A percentile compares a stretch with the other conserved stretches of the same genome.
Conservation (phyloP, 2,888 invertebrate species). For the Perdita meconis region DNA sequence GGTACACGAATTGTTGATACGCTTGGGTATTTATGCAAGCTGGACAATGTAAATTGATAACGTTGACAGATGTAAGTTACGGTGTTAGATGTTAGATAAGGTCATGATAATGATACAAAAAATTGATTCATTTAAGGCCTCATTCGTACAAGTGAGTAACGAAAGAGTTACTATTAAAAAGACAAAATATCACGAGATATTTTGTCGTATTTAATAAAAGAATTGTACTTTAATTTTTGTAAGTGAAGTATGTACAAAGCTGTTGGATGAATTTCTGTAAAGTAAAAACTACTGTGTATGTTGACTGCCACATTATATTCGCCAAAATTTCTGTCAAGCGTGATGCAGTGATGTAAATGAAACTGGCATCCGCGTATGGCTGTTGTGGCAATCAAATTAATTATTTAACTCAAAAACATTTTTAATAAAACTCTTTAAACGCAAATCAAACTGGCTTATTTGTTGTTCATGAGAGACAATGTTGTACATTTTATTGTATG, state of each 20-base stretch:
- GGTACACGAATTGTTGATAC: background rate
- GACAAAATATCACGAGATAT: constrained; percentile 10
- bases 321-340: too few species aligned
- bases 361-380: too few species aligned
- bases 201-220: constrained; percentile 12
- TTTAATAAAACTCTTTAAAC: constrained; percentile 42
- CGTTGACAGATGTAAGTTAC: constrained; percentile 18
- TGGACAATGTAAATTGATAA: constrained; percentile 5
- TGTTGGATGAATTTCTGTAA: constrained; percentile 17
- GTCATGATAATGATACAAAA: constrained; percentile 17
- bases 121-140: constrained; percentile 12
- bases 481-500: constrained; percentile 32
- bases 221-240: constrained; percentile 41
- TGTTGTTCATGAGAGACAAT: constrained; percentile 6
- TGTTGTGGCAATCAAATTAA: too few species aligned
- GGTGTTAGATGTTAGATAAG: too few species aligned
- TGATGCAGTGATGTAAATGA: too few species aligned
- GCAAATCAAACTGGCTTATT: constrained; percentile 12
- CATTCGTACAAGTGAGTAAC: constrained; percentile 12
- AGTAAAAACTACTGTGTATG: constrained; percentile 15
- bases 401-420: constrained; percentile 42
- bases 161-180: constrained; percentile 3
- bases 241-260: constrained; percentile 20
- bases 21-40: constrained; percentile 1
- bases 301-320: too few species aligned